Base-by-base conservation (phyloP, 35 echinoderm and acorn worm genomes). In the Acanthaster planci region DNA sequence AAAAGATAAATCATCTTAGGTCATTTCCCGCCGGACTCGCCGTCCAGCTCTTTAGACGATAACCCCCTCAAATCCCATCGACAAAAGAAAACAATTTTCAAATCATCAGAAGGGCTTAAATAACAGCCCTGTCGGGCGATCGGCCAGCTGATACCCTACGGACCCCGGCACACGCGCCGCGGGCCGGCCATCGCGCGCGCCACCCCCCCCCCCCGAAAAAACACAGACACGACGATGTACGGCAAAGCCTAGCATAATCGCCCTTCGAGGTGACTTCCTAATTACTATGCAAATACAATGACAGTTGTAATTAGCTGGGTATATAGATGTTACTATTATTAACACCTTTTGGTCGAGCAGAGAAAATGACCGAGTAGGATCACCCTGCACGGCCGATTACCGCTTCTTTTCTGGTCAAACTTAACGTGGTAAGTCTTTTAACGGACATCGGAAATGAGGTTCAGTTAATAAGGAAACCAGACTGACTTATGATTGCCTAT, bases 251-350 rank as follows among this genome's bases (percentile, higher is more conserved):
- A 12, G 12, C 42, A 47, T 47, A 47, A 47, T 47, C 42, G 42
- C 42, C 42, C 42, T 6, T 12, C 42, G 12, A 47, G 42, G 42
- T 47, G 42, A 26, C 64, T 72, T 72, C 64, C 34, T 34, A 72
- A 72, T 72, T 72, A 72, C 26, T 29, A 72, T 72, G 64, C 64
- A 72, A 72, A 72, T 72, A 34, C 42, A 47, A 34, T 72, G 34
- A 72, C 30, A 31, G 64, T 34, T 72, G 64, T 72, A 72, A 72
- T 72, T 36, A 72, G 26, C 10, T 26, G 14, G 64, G 64, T 72
- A 72, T 72, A 72, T 72, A 72, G 64, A 72, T 34, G 64, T 72
- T 27, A 31, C 64, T 72, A 72, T 72, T 72, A 72, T 72, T 72
- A 10, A 72, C 64, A 72, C 64, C 64, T 72, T 72, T 72, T 72